These are phyloP conservation scores for Callospermophilus lateralis DNA, from an alignment of 2,113 vertebrate species.

Conservation along the genomic window DNA sequence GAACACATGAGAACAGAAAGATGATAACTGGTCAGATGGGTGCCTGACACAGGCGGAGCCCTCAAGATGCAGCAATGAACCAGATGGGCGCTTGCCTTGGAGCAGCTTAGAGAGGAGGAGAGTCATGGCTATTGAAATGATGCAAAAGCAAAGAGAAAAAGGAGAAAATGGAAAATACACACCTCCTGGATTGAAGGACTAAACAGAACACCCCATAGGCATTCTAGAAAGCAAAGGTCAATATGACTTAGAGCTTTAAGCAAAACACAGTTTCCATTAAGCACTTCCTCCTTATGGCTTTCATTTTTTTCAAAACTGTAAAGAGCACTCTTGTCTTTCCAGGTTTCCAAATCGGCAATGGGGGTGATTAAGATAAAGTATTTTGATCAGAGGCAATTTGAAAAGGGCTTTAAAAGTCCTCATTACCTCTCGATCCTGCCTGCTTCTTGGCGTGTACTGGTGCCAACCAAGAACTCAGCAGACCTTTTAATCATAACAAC, in stretches of 20 bases:
- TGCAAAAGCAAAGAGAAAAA: neutral
- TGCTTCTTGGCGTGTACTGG: neutral
- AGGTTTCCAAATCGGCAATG: conserved; percentile 43
- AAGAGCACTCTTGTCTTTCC: conserved; percentile 45
- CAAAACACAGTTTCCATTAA: neutral
- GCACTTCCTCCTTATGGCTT: neutral
- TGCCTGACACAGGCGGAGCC: accelerated
- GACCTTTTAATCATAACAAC: neutral
- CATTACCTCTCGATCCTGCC: conserved; percentile 18
- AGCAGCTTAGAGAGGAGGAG: neutral
- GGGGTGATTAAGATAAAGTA: conserved; percentile 60
- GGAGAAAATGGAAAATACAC: neutral
- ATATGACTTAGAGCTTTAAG: conserved; percentile 10
- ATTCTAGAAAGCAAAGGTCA: conserved; percentile 9
- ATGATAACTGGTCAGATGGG: neutral
- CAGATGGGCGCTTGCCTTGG: neutral
- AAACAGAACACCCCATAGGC: neutral
- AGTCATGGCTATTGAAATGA: neutral
- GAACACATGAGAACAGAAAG: neutral
- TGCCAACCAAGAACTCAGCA: neutral
- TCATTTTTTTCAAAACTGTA: conserved; percentile 36
- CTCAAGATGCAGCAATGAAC: neutral
- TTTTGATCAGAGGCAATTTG: conserved; percentile 64
- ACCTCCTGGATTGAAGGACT: neutral
- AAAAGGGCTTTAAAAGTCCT: conserved; percentile 47